These are phyloP conservation scores for Tachystola acroxantha DNA, from an alignment of 2,888 invertebrate species.

Conservation along the genomic window DNA sequence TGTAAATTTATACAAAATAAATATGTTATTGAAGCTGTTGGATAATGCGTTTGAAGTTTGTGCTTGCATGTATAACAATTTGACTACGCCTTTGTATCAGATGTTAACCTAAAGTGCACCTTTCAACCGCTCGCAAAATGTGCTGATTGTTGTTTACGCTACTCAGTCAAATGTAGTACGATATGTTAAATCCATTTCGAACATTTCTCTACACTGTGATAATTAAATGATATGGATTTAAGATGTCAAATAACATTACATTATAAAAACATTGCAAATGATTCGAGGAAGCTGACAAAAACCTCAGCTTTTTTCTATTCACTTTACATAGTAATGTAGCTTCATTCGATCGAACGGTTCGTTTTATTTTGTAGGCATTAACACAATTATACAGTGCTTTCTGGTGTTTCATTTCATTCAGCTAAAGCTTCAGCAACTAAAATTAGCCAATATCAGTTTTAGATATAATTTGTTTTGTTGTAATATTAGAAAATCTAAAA, in stretches of 20 bases:
- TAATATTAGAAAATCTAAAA: constrained; percentile 19
- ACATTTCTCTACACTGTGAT: too few relatives aligned
- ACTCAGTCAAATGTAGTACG: neutral
- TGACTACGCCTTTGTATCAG: neutral
- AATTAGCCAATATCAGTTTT: neutral
- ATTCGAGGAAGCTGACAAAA: neutral
- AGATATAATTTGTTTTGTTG: neutral
- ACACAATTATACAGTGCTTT: constrained; percentile 1
- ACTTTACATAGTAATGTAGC: too few relatives aligned
- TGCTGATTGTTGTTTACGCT: constrained; percentile 25
- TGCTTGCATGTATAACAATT: neutral
- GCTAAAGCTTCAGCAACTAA: constrained; percentile 10
- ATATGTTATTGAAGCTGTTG: too few relatives aligned
- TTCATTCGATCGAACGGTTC: neutral
- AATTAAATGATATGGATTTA: constrained; percentile 22
- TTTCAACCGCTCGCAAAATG: constrained; percentile 27
- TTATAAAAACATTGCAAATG: neutral
- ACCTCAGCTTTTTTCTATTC: neutral
- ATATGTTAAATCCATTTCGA: constrained; percentile 26
- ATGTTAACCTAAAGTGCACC: constrained; percentile 7
- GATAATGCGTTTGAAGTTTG: too few relatives aligned
- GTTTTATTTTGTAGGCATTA: neutral
- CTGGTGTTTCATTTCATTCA: neutral
- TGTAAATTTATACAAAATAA: too few relatives aligned
- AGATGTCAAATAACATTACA: constrained; percentile 12